Conservation (phyloP, 2,888 invertebrate genomes). For the Saturnia pavonia region DNA sequence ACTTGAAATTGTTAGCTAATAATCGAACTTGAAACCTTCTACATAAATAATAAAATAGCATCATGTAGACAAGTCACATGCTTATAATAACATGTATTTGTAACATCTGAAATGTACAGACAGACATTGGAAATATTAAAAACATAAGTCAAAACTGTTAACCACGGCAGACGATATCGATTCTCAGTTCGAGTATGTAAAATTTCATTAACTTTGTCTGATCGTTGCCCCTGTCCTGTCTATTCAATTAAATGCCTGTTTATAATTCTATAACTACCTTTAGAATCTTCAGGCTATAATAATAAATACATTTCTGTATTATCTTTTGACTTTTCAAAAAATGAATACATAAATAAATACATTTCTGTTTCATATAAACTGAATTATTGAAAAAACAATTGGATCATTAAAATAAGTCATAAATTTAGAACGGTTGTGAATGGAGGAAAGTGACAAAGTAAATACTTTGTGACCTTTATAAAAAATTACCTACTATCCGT, state of each 20-base stretch:
- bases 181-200: neutral
- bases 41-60: no score
- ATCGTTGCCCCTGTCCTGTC: neutral
- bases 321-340: no score
- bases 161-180: neutral
- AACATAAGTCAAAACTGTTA: neutral
- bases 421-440: neutral
- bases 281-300: neutral
- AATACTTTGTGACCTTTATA: neutral
- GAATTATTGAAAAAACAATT: no score
- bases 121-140: neutral
- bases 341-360: no score
- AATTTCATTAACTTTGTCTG: neutral
- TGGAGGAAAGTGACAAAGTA: neutral
- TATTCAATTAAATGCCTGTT: neutral
- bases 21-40: no score
- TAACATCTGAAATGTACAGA: neutral
- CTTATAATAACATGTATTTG: no score
- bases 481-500: no score
- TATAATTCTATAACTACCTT: neutral
- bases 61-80: no score
- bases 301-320: neutral
- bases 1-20: no score
- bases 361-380: no score
- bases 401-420: neutral